These are phyloP conservation scores for Ernsta delagoae DNA, from an alignment of 2,888 invertebrate species.

Conservation along the genomic window DNA sequence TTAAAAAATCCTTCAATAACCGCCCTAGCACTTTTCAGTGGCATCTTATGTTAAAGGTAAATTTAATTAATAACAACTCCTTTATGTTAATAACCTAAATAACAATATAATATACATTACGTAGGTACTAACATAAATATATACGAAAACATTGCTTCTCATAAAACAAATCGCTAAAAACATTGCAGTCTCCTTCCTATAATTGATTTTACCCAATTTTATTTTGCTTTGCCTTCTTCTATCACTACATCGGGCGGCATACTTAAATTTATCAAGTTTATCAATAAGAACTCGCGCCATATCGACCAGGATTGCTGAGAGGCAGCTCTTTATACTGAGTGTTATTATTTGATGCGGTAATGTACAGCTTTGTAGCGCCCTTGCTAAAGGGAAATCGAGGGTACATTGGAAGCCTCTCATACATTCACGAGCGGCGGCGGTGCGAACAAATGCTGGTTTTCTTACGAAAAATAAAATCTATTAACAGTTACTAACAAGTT, in stretches of 20 bases:
- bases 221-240: neutral
- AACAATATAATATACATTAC: no score
- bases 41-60: no score
- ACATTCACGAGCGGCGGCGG: slow-evolving; percentile 41
- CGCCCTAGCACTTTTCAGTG: no score
- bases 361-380: slow-evolving; percentile 59
- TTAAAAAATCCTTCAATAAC: no score
- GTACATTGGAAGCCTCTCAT: slow-evolving; percentile 43
- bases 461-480: no score
- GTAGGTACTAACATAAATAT: no score
- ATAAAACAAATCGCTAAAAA: neutral
- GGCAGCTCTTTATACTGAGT: slow-evolving; percentile 54
- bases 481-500: no score
- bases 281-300: slow-evolving; percentile 47
- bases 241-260: neutral
- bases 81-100: no score
- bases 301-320: slow-evolving; percentile 47
- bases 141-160: neutral
- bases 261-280: slow-evolving; percentile 49
- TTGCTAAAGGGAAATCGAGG: slow-evolving; percentile 47
- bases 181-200: neutral
- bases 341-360: slow-evolving; percentile 72
- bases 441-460: no score
- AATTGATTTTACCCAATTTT: neutral
- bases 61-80: no score